Evolutionary conservation across 1,140 invertebrate species (phyloP), one percentile per base, ranked within the genome.

Genomic region (Planococcus citri): DNA sequence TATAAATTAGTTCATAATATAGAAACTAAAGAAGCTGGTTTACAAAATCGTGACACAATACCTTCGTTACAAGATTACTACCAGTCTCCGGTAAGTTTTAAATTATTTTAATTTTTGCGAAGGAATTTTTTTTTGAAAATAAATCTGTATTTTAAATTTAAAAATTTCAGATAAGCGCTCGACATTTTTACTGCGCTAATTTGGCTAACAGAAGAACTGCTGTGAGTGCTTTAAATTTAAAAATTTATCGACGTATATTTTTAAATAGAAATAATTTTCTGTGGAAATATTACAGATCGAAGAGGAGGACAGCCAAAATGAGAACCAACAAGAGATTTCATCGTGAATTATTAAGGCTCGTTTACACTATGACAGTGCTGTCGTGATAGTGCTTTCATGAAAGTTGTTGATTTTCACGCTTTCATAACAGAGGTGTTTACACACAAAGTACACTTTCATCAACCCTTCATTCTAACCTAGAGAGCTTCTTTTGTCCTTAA

Each of bases 1-100:
- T 75, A 71, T 60, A 73, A 72, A 41, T 51, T 75, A 25, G 75
- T 76, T 8, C 72, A 74, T 64, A 75, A 76, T 70, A 68, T 75
- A 3, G 75, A 76, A 69, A 68, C 70, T 14, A 67, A 70, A 51
- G 33, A 68, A 22, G 71, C 69, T 17, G 72, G 72, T 20, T 71
- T 74, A 20, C 70, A 70, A 29, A 60, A 70, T 10, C 71, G 74
- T 9, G 71, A 73, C 27, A 72, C 73, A 60, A 67, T 72, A 9
- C 29, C 68, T 1, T 70, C 71, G 21, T 57, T 72, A 38, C 73
- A 74, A 60, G 72, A 73, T 27, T 73, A 73, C 24, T 75, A 75
- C 41, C 71, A 74, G 12, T 60, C 72, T 25, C 75, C 75, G 14
- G 75, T 75, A 71, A 72, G 73, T 41, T 21, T 3, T 57, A 29